Conservation (phyloP, 2,888 invertebrate species). For the Aspidiotus rigidus region DNA sequence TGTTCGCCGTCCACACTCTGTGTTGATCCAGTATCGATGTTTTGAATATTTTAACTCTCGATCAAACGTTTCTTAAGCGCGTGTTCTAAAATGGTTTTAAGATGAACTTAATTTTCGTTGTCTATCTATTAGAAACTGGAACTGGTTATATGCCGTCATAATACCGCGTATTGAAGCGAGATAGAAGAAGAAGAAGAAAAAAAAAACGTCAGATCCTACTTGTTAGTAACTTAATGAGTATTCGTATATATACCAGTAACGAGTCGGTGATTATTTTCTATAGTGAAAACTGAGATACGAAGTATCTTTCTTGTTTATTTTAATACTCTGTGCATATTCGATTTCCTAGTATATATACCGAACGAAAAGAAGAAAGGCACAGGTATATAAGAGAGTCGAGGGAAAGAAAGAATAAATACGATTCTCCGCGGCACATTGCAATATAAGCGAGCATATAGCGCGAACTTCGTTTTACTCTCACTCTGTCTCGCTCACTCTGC, state of each 20-base stretch:
- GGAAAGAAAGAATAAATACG: conserved; percentile 6
- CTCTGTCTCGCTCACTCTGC: not conserved
- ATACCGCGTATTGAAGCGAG: not conserved
- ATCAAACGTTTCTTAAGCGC: too few species aligned
- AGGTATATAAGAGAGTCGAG: conserved; percentile 17
- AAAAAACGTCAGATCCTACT: not conserved
- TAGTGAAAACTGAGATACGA: conserved; percentile 5
- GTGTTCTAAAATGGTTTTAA: not conserved
- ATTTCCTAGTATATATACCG: conserved; percentile 24
- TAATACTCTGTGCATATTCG: conserved; percentile 30
- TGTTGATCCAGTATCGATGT: too few species aligned
- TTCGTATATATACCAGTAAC: conserved; percentile 21
- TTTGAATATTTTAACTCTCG: too few species aligned
- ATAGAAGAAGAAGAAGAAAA: conserved; percentile 14
- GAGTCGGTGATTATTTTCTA: conserved; percentile 19
- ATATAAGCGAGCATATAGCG: not conserved
- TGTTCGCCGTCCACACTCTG: too few species aligned
- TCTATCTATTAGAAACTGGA: not conserved
- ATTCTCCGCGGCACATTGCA: conserved; percentile 26
- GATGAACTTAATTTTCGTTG: not conserved
- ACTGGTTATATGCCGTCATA: not conserved
- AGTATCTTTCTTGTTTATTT: conserved; percentile 30
- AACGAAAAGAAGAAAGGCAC: conserved; percentile 11
- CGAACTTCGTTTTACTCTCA: not conserved
- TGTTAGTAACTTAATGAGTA: conserved; percentile 31